phyloP scores from a whole-genome alignment of 2,113 vertebrate species.

The Desmodus rotundus region DNA sequence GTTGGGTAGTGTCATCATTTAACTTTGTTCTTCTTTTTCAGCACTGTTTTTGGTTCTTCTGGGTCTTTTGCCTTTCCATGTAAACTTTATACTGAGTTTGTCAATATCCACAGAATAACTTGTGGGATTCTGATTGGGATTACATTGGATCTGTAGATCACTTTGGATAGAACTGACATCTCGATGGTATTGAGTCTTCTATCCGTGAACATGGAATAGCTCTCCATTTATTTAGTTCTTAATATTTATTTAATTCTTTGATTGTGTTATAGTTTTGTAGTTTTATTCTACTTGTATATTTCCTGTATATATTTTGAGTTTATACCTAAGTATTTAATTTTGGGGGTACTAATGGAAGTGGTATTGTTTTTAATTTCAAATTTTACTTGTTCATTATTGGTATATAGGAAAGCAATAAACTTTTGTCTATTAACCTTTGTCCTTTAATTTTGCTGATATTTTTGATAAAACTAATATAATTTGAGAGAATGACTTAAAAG shows the following conservation, averaged over 20 bases:
- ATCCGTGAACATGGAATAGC: not conserved
- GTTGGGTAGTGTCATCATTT: not conserved
- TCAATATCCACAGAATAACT: not conserved
- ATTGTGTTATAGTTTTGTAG: not conserved
- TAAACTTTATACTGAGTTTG: not conserved
- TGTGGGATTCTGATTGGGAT: not conserved
- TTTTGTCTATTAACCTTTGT: not conserved
- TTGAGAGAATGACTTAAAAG: not conserved
- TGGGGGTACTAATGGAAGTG: not conserved
- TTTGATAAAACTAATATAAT: not conserved
- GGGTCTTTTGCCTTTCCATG: not conserved
- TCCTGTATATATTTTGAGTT: not conserved
- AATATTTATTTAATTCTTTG: not conserved
- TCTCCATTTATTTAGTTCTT: not conserved
- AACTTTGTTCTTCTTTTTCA: not conserved
- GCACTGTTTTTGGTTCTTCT: not conserved
- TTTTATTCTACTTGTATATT: not conserved
- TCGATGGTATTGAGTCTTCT: not conserved
- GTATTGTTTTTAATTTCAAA: not conserved
- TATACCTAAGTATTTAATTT: not conserved
- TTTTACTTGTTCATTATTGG: not conserved
- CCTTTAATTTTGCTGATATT: not conserved
- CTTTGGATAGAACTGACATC: not conserved
- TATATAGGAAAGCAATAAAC: not conserved
- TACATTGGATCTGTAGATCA: not conserved